Percentiles rank a stretch among this genome's conserved stretches.
Conservation (phyloP, 1,140 invertebrate species). For the Zaprionus vittiger region DNA sequence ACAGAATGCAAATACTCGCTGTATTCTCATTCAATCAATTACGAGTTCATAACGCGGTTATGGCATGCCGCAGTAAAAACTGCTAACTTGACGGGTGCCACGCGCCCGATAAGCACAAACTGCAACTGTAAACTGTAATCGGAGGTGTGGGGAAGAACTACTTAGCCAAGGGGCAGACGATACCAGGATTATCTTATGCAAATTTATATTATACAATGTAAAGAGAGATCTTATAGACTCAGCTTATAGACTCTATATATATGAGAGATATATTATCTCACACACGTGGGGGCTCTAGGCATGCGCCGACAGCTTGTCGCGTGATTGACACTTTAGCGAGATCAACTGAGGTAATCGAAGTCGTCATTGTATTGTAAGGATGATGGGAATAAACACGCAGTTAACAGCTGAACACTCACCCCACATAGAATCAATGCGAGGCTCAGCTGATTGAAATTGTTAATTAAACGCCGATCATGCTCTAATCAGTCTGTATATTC, state of each 20-base stretch:
- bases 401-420: conserved; percentile 14
- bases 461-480: conserved; percentile 19
- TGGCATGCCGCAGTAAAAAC: conserved; percentile 19
- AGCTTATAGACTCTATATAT: neutral
- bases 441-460: conserved; percentile 19
- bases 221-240: neutral
- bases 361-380: conserved; percentile 15
- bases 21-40: conserved; percentile 29
- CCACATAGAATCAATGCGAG: neutral
- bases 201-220: neutral
- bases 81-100: conserved; percentile 58
- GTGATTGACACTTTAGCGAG: conserved; percentile 29
- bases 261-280: conserved; percentile 3
- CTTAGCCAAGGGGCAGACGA: too few species aligned
- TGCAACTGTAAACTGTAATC: conserved; percentile 4
- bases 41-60: conserved; percentile 1
- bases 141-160: neutral
- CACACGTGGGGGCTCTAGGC: neutral
- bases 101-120: conserved; percentile 53
- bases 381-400: conserved; percentile 27
- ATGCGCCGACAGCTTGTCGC: conserved; percentile 23
- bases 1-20: neutral
- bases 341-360: neutral
- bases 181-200: neutral
- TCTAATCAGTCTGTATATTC: neutral